Conservation (phyloP, 2,113 vertebrate species). For the Merops nubicus region DNA sequence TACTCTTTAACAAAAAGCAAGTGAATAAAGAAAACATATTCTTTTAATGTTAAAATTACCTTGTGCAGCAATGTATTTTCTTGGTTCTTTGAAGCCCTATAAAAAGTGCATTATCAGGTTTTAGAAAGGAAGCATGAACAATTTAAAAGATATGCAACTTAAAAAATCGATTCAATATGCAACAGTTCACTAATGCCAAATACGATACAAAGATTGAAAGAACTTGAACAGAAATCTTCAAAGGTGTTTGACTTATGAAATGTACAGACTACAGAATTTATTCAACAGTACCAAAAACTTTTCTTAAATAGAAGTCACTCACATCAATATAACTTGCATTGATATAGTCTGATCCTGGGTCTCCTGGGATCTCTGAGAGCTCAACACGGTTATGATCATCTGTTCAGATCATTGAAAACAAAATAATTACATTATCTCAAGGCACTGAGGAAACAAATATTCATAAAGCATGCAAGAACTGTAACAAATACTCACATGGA, state of each 20-base stretch:
- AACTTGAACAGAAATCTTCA: neutral
- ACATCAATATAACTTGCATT: conserved; percentile 97
- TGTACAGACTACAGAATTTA: neutral
- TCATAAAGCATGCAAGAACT: neutral
- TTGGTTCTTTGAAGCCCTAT: conserved; percentile 93
- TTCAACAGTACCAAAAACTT: neutral
- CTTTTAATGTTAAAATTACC: conserved; percentile 74
- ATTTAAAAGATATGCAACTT: neutral
- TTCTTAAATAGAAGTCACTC: conserved; percentile 28
- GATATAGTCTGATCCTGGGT: conserved; percentile 89
- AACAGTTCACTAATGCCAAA: neutral
- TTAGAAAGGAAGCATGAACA: neutral
- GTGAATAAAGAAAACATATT: neutral
- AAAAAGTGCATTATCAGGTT: conserved; percentile 14
- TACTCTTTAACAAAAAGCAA: neutral
- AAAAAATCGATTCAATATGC: neutral
- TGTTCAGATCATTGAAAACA: conserved; percentile 49
- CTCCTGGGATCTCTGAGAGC: conserved; percentile 81
- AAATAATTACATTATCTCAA: neutral
- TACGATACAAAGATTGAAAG: neutral
- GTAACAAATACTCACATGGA: conserved; percentile 84
- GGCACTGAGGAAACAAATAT: neutral
- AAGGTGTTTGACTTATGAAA: neutral
- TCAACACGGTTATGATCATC: conserved; percentile 94
- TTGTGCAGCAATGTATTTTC: conserved; percentile 98